Percentiles rank a stretch among this genome's conserved stretches.
Evolutionary conservation across 2,888 invertebrate species (phyloP).

Genomic region (Trichogramma evanescens): DNA sequence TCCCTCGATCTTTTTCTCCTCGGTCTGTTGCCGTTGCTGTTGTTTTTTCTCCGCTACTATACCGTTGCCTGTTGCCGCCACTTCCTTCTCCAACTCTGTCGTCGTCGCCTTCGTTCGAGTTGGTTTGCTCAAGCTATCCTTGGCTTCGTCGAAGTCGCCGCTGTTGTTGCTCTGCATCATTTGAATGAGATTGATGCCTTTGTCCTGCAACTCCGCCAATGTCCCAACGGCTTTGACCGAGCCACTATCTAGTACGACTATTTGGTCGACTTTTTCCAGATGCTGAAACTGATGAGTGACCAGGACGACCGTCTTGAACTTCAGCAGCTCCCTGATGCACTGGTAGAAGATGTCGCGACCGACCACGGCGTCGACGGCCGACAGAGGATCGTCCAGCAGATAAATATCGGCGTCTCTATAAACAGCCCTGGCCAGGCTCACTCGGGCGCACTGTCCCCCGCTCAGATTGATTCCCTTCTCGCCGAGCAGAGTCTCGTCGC

Average conservation of each 20-base stretch:
- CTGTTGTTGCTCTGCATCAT: slow-evolving; percentile 37
- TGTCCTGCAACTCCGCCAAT: slow-evolving; percentile 52
- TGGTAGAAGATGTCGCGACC: slow-evolving; percentile 64
- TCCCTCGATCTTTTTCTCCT: slow-evolving; percentile 11
- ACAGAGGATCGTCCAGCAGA: slow-evolving; percentile 68
- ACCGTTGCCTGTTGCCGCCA: slow-evolving; percentile 26
- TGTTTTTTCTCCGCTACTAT: slow-evolving; percentile 25
- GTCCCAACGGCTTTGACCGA: slow-evolving; percentile 56
- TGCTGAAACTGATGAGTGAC: slow-evolving; percentile 80
- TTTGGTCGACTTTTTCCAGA: slow-evolving; percentile 60
- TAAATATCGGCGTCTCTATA: slow-evolving; percentile 69
- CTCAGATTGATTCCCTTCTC: slow-evolving; percentile 74
- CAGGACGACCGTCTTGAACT: slow-evolving; percentile 65
- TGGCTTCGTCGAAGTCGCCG: slow-evolving; percentile 10
- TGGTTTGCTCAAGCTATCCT: background rate
- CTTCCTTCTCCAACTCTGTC: slow-evolving; percentile 27
- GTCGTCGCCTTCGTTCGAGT: background rate
- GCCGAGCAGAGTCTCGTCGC: slow-evolving; percentile 73
- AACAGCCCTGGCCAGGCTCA: slow-evolving; percentile 63
- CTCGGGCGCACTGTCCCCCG: slow-evolving; percentile 78
- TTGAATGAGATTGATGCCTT: slow-evolving; percentile 58
- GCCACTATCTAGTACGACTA: slow-evolving; percentile 51
- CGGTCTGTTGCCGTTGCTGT: background rate
- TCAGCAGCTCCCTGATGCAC: slow-evolving; percentile 57
- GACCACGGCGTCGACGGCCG: slow-evolving; percentile 67